phyloP scores from a whole-genome alignment of 2,888 invertebrate species.

The Eugnorisma glareosa region DNA sequence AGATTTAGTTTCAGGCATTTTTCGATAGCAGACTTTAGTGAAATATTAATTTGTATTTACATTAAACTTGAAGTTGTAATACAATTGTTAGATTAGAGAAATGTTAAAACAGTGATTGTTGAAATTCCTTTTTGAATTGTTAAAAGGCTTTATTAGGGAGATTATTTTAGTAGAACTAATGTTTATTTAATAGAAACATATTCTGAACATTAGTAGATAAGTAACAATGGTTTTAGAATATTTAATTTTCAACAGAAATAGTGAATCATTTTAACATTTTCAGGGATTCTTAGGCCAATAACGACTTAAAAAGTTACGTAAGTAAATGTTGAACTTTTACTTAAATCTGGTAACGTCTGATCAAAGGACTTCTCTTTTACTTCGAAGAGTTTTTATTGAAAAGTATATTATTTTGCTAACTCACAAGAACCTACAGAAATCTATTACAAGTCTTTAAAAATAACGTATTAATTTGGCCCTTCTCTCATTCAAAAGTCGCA shows the following conservation, averaged over 20 bases:
- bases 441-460: neutral
- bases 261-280: neutral
- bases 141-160: neutral
- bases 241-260: neutral
- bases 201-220: neutral
- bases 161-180: neutral
- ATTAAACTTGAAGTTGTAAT: constrained; percentile 6
- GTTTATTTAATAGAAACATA: neutral
- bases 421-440: neutral
- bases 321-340: neutral
- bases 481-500: neutral
- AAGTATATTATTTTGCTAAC: neutral
- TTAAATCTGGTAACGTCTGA: neutral
- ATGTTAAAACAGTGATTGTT: neutral
- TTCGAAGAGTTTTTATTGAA: neutral
- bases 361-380: neutral
- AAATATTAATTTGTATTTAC: constrained; percentile 33
- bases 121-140: constrained; percentile 7
- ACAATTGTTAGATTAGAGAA: constrained; percentile 2
- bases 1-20: constrained; percentile 20
- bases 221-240: neutral
- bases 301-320: neutral
- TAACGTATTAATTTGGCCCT: neutral
- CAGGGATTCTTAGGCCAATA: no score
- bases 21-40: constrained; percentile 1